These are phyloP conservation scores for Sus scrofa DNA, from an alignment of 2,113 vertebrate species.

Conservation along the genomic window T2T-Sscrofa CM000818.6:16352001-16352500, in stretches of 20 bases:
- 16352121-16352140: not conserved
- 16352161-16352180: not conserved
- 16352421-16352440: not conserved
- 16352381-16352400: rapidly evolving
- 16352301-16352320: not conserved
- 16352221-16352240: not conserved
- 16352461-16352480: not conserved
- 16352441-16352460: not conserved
- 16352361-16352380: not conserved
- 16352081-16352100: not conserved
- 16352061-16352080: not conserved
- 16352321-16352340: not conserved
- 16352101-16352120: not conserved
- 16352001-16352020: not conserved
- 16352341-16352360: not conserved
- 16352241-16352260: not conserved
- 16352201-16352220: not conserved
- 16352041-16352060: not conserved
- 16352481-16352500: not conserved
- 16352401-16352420: rapidly evolving
- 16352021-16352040: not conserved
- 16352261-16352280: not conserved
- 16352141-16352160: not conserved
- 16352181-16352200: not conserved
- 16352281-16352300: not conserved